Evolutionary conservation across 2,797 vertebrate species (phyloP).

Genomic region (Mallotus villosus): DNA sequence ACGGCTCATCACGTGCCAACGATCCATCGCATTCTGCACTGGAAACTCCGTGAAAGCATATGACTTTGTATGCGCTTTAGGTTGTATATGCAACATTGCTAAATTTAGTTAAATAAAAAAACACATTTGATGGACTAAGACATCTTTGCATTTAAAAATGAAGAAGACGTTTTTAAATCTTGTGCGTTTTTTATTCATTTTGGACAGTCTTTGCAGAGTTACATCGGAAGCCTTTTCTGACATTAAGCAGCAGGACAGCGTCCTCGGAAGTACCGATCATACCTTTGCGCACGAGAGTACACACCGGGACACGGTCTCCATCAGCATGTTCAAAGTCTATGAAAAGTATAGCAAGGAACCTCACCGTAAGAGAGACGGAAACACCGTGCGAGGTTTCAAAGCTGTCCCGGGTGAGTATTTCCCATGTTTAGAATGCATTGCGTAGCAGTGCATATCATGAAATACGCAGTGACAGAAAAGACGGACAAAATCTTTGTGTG

Average conservation of each 20-base stretch:
- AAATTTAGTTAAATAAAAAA: not conserved
- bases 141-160: slow-evolving; percentile 51
- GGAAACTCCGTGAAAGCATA: not conserved
- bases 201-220: slow-evolving; percentile 47
- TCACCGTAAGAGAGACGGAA: slow-evolving; percentile 76
- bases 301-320: slow-evolving; percentile 78
- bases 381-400: slow-evolving; percentile 91
- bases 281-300: slow-evolving; percentile 51
- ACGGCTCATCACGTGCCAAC: not conserved
- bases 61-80: not conserved
- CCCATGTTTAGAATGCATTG: not conserved
- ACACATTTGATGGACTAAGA: slow-evolving; percentile 22
- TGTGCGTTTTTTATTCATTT: slow-evolving; percentile 52
- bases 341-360: slow-evolving; percentile 84
- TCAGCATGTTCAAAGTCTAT: slow-evolving; percentile 88
- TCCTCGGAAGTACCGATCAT: slow-evolving; percentile 35
- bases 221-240: slow-evolving; percentile 28
- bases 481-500: not conserved
- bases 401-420: slow-evolving; percentile 82
- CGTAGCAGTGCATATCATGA: no score
- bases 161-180: slow-evolving; percentile 46
- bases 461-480: no score
- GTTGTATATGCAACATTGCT: no score
- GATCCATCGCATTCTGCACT: not conserved
- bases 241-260: slow-evolving; percentile 42